These are phyloP conservation scores for Sceloporus undulatus DNA, from an alignment of 2,113 vertebrate species.

Conservation along the genomic window DNA sequence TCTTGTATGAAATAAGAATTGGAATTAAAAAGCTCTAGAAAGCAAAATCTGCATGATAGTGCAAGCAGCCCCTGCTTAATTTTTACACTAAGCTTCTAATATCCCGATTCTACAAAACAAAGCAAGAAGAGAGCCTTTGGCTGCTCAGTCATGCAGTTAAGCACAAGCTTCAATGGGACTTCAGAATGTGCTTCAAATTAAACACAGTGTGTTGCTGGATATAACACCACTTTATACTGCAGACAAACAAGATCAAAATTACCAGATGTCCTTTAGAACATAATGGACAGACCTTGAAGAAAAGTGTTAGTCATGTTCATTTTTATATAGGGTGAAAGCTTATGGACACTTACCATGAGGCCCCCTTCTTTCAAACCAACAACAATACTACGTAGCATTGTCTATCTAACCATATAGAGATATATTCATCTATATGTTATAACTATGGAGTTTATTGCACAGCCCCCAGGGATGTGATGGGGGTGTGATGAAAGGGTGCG, in stretches of 20 bases:
- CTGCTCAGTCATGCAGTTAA: constrained; percentile 4
- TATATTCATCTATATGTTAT: neutral
- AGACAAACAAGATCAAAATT: neutral
- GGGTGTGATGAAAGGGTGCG: too few relatives aligned
- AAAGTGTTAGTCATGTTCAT: neutral
- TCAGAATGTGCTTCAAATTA: constrained; percentile 16
- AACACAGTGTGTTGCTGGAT: constrained; percentile 4
- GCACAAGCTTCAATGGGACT: constrained; percentile 10
- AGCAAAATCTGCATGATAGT: neutral
- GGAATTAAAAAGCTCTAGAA: neutral
- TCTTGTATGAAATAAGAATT: neutral
- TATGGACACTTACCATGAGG: neutral
- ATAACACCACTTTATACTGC: neutral
- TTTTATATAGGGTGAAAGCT: neutral
- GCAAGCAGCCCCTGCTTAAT: neutral
- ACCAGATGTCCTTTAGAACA: neutral
- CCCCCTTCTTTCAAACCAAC: neutral
- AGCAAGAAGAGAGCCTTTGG: neutral
- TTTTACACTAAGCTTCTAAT: neutral
- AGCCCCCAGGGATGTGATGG: too few relatives aligned
- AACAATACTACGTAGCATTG: neutral
- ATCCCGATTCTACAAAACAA: neutral
- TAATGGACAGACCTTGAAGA: neutral
- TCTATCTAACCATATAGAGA: neutral
- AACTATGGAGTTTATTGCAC: too few relatives aligned